Base-by-base conservation (phyloP, 23 tunicate species). In the Corella eumyota region DNA sequence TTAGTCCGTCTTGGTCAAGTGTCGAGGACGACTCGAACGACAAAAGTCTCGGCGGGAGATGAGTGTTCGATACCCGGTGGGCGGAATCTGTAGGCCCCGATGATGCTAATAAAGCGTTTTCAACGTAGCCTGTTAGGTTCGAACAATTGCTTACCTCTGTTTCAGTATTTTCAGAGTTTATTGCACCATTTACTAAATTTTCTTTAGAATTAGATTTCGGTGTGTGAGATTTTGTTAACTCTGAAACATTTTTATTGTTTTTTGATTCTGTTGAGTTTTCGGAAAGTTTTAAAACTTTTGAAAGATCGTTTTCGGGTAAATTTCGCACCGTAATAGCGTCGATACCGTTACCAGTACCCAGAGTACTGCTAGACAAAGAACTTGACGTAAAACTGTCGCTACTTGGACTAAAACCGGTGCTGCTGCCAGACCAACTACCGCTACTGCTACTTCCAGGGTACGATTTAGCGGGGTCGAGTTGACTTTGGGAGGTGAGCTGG, bases 11-110 rank as follows among this genome's bases (percentile, higher is more conserved):
- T 15, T 75, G 70, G 44, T 75, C 40, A 13, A 75, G 60, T 6
- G 64, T 75, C 2, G 82, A 66, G 38, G 82, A 65, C 19, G 82
- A 75, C 25, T 56, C 73, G 44, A 75, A 75, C 31, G 82, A 75
- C 27, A 53, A 26, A 6, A 75, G 40, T 20, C 82, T 65, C 1
- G 82, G 82, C 19, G 60, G 27, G 7, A 26, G 29, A 4, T 22
- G 26, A 17, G 36, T 58, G 46, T 45, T 60, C 29, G 56, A 59
- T 22, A 56, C 66, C 40, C 45, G 9, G 2, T 72, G 82, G 48
- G 67, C 58, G 50, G 72, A 56, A 11, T 67, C 46, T 28, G 47
- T 75, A 2, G 70, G 30, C 28, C 28, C 37, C 3, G 82, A 65
- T 13, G 79, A 61, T 2, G 30, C 58, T 13, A 73, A 32, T 11